Evolutionary conservation across 1,140 invertebrate genomes (phyloP).

Genomic region (Pseudachorutes palmiensis): DNA sequence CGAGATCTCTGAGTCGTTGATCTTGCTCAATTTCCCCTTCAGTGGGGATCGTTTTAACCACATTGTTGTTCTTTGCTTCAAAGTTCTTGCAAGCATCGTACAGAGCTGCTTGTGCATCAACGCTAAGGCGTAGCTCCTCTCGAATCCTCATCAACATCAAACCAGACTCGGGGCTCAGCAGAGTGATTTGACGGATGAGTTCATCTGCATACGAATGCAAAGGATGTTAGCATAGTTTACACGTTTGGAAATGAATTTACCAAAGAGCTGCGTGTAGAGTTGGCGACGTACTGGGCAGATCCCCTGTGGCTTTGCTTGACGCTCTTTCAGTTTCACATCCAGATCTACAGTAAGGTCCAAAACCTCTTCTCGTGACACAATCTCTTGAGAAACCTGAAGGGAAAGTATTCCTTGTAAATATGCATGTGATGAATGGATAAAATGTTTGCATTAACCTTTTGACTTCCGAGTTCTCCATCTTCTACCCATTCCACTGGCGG

Average conservation of each 20-base stretch:
- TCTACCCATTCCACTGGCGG: slow-evolving; percentile 93
- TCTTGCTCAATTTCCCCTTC: background rate
- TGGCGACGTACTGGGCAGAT: slow-evolving; percentile 90
- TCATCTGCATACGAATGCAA: slow-evolving; percentile 46
- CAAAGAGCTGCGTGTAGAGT: slow-evolving; percentile 93
- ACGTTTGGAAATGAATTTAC: slow-evolving; percentile 48
- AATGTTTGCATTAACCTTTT: slow-evolving; percentile 42
- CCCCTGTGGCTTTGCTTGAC: slow-evolving; percentile 90
- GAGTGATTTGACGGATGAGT: slow-evolving; percentile 55
- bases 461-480: slow-evolving; percentile 73
- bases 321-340: slow-evolving; percentile 78
- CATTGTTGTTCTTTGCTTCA: background rate
- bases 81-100: background rate
- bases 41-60: background rate
- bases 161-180: slow-evolving; percentile 55
- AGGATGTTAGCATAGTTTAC: background rate
- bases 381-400: slow-evolving; percentile 77
- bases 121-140: slow-evolving; percentile 55
- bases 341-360: slow-evolving; percentile 91
- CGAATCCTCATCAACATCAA: slow-evolving; percentile 51
- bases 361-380: slow-evolving; percentile 87
- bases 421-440: background rate
- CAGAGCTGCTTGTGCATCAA: slow-evolving; percentile 47
- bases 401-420: background rate
- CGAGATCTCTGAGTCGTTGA: background rate